Evolutionary conservation across 2,797 vertebrate species (phyloP), one percentile per base, ranked within the genome.

Genomic region (Notamacropus eugenii): DNA sequence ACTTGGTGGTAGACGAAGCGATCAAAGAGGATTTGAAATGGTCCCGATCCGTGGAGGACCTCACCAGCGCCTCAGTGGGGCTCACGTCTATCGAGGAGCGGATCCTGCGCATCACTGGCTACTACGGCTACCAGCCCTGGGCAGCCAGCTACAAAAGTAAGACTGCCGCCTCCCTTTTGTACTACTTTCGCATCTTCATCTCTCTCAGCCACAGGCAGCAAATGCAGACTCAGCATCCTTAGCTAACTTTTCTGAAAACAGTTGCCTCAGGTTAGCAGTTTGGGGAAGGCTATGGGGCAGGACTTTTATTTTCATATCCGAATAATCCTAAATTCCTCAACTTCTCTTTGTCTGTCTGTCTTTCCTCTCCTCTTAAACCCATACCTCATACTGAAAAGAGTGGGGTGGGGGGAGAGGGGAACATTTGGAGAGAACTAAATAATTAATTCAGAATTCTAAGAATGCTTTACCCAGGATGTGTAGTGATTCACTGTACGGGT

Each of bases 91-190:
- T 99, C 95, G 99, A 99, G 98, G 99, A 99, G 98, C 98, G 99
- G 27, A 99, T 99, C 97, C 97, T 99, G 94, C 99, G 99, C 91
- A 99, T 99, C 98, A 99, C 99, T 0, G 99, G 99, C 96, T 99
- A 99, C 98, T 99, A 99, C 96, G 99, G 99, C 97, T 99, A 99
- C 97, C 99, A 99, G 98, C 99, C 99, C 54, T 99, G 99, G 99
- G 99, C 98, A 5, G 98, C 99, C 12, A 99, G 99, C 99, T 99
- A 98, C 98, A 99, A 99, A 97, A 99, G 99, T 99, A 99, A 99
- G 99, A 98, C 34, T 22, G 52, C 91, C 93, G 57, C 24, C 19
- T 40, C 74, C 0, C 1, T 12, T 3, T 31, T 27, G 12, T n/a
- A 8, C 40, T 22, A 31, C n/a, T 57, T 46, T 55, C 50, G n/a